phyloP scores from a whole-genome alignment of 2,113 vertebrate genomes.

The Arothron firmamentum region DNA sequence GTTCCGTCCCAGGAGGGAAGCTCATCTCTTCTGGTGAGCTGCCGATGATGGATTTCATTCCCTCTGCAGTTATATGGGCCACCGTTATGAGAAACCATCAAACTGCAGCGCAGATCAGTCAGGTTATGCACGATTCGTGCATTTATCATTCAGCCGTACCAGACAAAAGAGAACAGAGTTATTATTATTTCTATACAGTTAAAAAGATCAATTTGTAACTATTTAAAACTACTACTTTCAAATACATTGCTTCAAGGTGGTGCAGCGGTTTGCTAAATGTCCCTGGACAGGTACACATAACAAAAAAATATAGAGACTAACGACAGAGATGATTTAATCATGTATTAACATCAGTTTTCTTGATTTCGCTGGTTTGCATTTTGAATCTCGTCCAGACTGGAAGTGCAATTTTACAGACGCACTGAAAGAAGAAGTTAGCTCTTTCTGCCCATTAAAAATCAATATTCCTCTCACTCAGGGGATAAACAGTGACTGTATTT shows the following conservation, averaged over 20 bases:
- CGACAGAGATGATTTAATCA: neutral
- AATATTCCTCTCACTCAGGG: constrained; percentile 44
- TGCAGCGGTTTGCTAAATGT: too few species aligned
- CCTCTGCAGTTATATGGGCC: constrained; percentile 51
- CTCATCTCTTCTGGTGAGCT: constrained; percentile 55
- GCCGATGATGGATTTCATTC: constrained; percentile 51
- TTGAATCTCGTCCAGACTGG: constrained; percentile 21
- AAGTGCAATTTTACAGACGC: constrained; percentile 4
- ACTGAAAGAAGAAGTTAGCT: constrained; percentile 7
- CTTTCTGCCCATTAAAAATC: constrained; percentile 32
- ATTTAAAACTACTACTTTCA: too few species aligned
- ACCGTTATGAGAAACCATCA: constrained; percentile 27
- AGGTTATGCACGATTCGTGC: constrained; percentile 19
- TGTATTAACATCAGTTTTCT: neutral
- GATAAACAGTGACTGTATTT: constrained; percentile 43
- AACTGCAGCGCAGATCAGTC: constrained; percentile 28
- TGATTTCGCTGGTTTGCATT: neutral
- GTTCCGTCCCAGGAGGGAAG: constrained; percentile 39
- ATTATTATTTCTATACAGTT: too few species aligned
- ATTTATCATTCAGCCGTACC: constrained; percentile 1
- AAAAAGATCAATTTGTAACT: too few species aligned
- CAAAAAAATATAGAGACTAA: too few species aligned
- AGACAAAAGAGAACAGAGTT: neutral
- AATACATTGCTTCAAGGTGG: too few species aligned
- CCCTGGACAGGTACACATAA: too few species aligned